Evolutionary conservation across 2,113 vertebrate genomes (phyloP).

Genomic region (Tiliqua scincoides): DNA sequence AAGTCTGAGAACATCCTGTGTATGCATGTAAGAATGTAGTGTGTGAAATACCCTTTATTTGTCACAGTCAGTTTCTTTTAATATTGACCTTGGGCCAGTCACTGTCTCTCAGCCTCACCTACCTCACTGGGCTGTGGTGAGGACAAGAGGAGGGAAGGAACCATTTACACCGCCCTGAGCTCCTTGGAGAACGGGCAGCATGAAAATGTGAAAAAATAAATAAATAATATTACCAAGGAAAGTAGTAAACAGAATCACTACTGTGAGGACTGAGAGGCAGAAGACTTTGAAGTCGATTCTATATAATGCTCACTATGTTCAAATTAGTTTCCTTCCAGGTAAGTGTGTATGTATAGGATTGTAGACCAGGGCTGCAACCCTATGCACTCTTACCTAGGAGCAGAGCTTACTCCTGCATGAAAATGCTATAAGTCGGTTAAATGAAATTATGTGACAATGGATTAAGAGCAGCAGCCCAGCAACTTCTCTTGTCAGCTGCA

Average conservation of each 20-base stretch:
- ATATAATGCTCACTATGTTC: not conserved
- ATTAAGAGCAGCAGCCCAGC: not conserved
- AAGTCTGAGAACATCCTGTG: not conserved
- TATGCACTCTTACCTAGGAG: not conserved
- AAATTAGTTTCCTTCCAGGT: not conserved
- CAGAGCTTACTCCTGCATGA: not conserved
- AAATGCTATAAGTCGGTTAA: conserved; percentile 1
- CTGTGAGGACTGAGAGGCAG: conserved; percentile 26
- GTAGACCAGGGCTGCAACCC: not conserved
- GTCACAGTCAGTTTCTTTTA: not conserved
- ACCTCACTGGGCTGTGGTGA: no score
- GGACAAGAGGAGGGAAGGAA: no score
- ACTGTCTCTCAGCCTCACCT: no score
- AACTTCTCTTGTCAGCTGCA: conserved; percentile 28
- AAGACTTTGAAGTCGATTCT: not conserved
- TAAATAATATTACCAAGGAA: not conserved
- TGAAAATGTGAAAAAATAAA: no score
- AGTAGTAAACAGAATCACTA: conserved; percentile 18
- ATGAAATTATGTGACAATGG: conserved; percentile 12
- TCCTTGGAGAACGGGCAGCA: no score
- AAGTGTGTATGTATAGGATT: no score
- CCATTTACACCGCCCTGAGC: no score
- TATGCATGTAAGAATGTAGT: not conserved
- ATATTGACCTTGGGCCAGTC: no score
- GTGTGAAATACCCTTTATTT: not conserved